Evolutionary conservation across 2,888 invertebrate genomes (phyloP).

Genomic region (Mythimna lalbum): DNA sequence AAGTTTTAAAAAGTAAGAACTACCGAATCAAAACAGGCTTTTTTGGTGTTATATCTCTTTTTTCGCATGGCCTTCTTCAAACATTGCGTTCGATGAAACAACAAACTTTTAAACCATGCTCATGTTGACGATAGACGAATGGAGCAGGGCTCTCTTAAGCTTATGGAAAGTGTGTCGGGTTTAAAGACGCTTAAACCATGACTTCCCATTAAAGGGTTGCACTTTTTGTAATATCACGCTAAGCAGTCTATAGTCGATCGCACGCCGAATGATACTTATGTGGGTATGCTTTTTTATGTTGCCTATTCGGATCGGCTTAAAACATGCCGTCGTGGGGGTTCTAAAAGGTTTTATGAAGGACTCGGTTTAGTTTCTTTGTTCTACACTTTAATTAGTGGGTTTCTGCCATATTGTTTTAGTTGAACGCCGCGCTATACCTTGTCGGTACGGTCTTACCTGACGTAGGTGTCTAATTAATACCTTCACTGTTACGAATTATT

Average conservation of each 20-base stretch:
- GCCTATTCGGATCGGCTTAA: constrained; percentile 76
- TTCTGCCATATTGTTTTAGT: constrained; percentile 81
- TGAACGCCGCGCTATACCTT: constrained; percentile 59
- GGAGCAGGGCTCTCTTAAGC: constrained; percentile 65
- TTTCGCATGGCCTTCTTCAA: no score
- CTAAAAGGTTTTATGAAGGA: constrained; percentile 81
- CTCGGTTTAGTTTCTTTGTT: constrained; percentile 82
- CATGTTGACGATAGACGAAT: no score
- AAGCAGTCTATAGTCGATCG: constrained; percentile 81
- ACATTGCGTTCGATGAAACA: no score
- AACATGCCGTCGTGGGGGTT: constrained; percentile 85
- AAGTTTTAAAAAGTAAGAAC: no score
- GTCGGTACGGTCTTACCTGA: constrained; percentile 37
- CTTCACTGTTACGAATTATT: constrained; percentile 55
- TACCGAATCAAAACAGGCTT: no score
- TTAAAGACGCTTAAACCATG: constrained; percentile 86
- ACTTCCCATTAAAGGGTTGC: constrained; percentile 89
- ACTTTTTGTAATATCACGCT: constrained; percentile 87
- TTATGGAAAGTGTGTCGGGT: constrained; percentile 87
- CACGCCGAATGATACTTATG: constrained; percentile 78
- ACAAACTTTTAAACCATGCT: no score
- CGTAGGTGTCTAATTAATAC: constrained; percentile 64
- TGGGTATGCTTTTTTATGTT: constrained; percentile 79
- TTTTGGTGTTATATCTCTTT: no score
- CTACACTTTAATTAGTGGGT: constrained; percentile 85